These are phyloP conservation scores for Anoplopoma fimbria DNA, from an alignment of 2,113 vertebrate genomes.

Conservation along the genomic window DNA sequence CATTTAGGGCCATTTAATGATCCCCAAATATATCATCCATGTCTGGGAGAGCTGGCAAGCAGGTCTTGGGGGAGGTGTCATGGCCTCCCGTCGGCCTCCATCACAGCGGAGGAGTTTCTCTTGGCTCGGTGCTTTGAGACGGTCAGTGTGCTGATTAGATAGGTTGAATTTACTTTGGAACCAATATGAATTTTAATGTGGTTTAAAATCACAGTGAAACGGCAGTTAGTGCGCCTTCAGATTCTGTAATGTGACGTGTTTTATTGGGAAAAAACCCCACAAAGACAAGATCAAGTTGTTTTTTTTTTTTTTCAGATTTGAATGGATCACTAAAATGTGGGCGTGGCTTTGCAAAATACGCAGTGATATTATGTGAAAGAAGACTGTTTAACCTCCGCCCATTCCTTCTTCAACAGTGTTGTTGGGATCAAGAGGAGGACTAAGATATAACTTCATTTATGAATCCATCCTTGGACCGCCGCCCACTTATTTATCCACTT, in stretches of 20 bases:
- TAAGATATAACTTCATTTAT: no score
- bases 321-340: background rate
- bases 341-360: background rate
- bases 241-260: no score
- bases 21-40: constrained; percentile 81
- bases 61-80: constrained; percentile 54
- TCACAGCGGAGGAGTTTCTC: constrained; percentile 46
- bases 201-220: background rate
- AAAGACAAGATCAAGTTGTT: background rate
- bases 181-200: background rate
- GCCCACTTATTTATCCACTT: no score
- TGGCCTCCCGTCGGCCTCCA: constrained; percentile 51
- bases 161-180: constrained; percentile 18
- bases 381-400: background rate
- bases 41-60: constrained; percentile 76
- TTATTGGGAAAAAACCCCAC: background rate
- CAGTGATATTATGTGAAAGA: background rate
- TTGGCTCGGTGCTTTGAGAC: constrained; percentile 38
- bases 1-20: constrained; percentile 84
- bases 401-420: background rate
- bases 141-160: constrained; percentile 23
- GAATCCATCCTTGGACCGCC: no score
- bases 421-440: background rate
- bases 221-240: no score
- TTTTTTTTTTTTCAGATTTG: background rate